Evolutionary conservation across 2,888 invertebrate genomes (phyloP).

Genomic region (Chromoteleia sp.): DNA sequence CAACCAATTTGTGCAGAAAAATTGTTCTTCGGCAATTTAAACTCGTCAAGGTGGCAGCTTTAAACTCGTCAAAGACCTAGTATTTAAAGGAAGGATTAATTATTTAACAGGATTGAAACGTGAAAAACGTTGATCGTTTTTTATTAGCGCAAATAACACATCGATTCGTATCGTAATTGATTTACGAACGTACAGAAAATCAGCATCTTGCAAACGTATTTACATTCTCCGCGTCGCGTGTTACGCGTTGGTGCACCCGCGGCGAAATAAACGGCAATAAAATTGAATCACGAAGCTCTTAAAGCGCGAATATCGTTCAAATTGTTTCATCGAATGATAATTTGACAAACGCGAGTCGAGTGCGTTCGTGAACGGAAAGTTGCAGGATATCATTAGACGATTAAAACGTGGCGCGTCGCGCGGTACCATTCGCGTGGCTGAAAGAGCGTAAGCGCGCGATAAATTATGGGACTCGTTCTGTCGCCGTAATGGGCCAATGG

Average conservation of each 20-base stretch:
- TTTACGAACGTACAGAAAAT: not conserved
- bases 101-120: no score
- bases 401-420: conserved; percentile 47
- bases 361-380: conserved; percentile 34
- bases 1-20: no score
- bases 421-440: conserved; percentile 3
- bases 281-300: conserved; percentile 25
- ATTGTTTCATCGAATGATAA: conserved; percentile 41
- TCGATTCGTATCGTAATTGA: conserved; percentile 18
- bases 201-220: conserved; percentile 7
- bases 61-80: no score
- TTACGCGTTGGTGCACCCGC: conserved; percentile 8
- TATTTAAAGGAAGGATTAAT: no score
- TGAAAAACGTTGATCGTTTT: no score
- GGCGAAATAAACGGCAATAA: conserved; percentile 18
- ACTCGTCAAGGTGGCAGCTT: no score
- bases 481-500: conserved; percentile 17
- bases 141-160: no score
- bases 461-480: conserved; percentile 47
- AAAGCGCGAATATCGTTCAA: conserved; percentile 23
- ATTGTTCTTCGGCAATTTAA: no score
- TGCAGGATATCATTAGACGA: conserved; percentile 33
- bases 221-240: conserved; percentile 4
- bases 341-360: conserved; percentile 37
- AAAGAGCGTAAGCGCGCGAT: conserved; percentile 37